Evolutionary conservation across 2,888 invertebrate species (phyloP).

Genomic region (Drosophila mayaguana): DNA sequence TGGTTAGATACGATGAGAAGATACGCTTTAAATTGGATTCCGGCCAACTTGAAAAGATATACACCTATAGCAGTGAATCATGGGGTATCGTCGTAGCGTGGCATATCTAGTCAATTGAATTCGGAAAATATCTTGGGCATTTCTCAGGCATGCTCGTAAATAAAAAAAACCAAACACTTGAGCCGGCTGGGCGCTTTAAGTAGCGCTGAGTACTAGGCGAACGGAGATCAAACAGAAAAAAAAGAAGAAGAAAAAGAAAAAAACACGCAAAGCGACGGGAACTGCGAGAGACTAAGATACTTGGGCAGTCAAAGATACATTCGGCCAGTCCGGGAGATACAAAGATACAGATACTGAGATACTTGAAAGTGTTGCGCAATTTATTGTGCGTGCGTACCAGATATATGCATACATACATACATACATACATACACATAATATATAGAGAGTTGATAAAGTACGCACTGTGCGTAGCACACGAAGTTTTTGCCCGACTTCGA

Average conservation of each 20-base stretch:
- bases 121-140: slow-evolving; percentile 11
- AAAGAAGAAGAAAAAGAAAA: neutral
- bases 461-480: slow-evolving; percentile 25
- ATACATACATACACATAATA: neutral
- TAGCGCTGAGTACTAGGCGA: slow-evolving; percentile 27
- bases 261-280: slow-evolving; percentile 23
- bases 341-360: slow-evolving; percentile 17
- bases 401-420: slow-evolving; percentile 5
- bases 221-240: slow-evolving; percentile 31
- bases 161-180: slow-evolving; percentile 61
- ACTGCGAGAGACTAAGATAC: slow-evolving; percentile 24
- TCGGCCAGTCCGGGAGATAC: slow-evolving; percentile 23
- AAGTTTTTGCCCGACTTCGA: slow-evolving; percentile 20
- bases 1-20: no score
- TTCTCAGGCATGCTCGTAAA: slow-evolving; percentile 51
- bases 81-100: neutral
- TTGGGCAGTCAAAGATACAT: slow-evolving; percentile 28
- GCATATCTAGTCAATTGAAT: neutral
- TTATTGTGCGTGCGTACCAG: slow-evolving; percentile 55
- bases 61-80: no score
- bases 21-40: no score
- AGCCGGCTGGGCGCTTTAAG: slow-evolving; percentile 45
- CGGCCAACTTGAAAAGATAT: no score
- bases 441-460: slow-evolving; percentile 20
- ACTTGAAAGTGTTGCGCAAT: slow-evolving; percentile 62